Evolutionary conservation across 2,888 invertebrate species (phyloP), one percentile per base, ranked within the genome.

Genomic region (Eutolmus rufibarbis): DNA sequence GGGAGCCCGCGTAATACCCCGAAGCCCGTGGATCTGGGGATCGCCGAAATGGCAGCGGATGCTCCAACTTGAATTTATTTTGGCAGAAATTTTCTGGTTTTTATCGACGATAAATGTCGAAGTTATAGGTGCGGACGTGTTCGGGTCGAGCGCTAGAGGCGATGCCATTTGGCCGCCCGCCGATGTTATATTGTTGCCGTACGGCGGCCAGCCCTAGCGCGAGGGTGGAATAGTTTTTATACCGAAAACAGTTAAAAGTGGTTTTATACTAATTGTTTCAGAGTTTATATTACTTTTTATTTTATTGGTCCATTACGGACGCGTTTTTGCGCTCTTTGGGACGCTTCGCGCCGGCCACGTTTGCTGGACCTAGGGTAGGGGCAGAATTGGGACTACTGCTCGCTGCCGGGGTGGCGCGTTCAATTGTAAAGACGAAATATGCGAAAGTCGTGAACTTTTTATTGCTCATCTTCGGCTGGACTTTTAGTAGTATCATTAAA

Each of bases 261-360:
- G 88, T 88, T 88, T 88, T 88, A 88, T 88, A 88, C 88, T 88
- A 88, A 88, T 88, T 88, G 88, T 88, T 88, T 88, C 87, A 86
- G 88, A 88, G 87, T 88, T 88, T 88, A 88, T 88, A 88, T 88
- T 87, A 87, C 88, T 88, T 88, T 88, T 88, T 88, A 88, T 88
- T 88, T 88, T 88, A 88, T 88, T 88, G 88, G 87, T 88, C 88
- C 87, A 88, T 88, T 87, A 88, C 79, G 87, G 82, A 87, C 81
- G 87, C 74, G 81, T 87, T 85, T 86, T 88, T 87, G 84, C 84
- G 34, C 66, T 84, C 43, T 19, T 84, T 84, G 40, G 84, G 84
- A 84, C 57, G 19, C 84, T 84, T 66, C 74, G 84, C 23, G 19
- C 23, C 84, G 28, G 9, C 28, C 84, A 37, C 74, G 66, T 84